Conservation (phyloP, 2,888 invertebrate species). For the Latrodectus elegans region DNA sequence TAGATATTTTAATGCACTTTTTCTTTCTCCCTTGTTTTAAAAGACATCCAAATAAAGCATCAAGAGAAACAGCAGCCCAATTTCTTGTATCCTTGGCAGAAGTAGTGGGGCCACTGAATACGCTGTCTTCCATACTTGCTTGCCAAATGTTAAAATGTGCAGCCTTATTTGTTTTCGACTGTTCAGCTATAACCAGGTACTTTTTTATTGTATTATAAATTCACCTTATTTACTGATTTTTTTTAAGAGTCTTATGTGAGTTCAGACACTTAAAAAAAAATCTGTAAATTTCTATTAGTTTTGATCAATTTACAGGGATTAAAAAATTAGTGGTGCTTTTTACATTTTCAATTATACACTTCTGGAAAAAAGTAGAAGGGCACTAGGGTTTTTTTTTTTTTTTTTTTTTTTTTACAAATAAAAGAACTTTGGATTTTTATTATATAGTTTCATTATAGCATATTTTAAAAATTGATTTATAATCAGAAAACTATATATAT, state of each 20-base stretch:
- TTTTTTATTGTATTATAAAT: not conserved
- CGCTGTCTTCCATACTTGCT: constrained; percentile 1
- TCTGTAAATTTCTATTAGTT: too few species aligned
- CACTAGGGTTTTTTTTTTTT: too few species aligned
- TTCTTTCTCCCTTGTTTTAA: not conserved
- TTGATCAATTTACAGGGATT: too few species aligned
- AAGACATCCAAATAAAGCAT: constrained; percentile 43
- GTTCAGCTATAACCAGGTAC: constrained; percentile 52
- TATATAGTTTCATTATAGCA: too few species aligned
- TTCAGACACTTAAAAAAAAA: not conserved
- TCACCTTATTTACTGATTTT: not conserved
- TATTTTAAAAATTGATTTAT: too few species aligned
- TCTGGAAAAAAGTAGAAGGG: not conserved
- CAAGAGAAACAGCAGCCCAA: constrained; percentile 47
- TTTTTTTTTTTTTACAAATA: too few species aligned
- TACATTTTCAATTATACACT: too few species aligned
- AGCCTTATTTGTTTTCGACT: constrained; percentile 15
- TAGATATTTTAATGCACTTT: too few species aligned
- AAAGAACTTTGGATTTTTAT: too few species aligned
- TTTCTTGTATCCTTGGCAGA: constrained; percentile 33
- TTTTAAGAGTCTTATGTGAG: not conserved
- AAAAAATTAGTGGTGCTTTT: too few species aligned
- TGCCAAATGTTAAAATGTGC: constrained; percentile 44
- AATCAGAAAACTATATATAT: too few species aligned
- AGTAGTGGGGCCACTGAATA: constrained; percentile 9